A percentile compares a stretch with the other conserved stretches of the same genome.
These are phyloP conservation scores for Bujurquina vittata DNA, from an alignment of 2,113 vertebrate genomes.

Conservation along the genomic window DNA sequence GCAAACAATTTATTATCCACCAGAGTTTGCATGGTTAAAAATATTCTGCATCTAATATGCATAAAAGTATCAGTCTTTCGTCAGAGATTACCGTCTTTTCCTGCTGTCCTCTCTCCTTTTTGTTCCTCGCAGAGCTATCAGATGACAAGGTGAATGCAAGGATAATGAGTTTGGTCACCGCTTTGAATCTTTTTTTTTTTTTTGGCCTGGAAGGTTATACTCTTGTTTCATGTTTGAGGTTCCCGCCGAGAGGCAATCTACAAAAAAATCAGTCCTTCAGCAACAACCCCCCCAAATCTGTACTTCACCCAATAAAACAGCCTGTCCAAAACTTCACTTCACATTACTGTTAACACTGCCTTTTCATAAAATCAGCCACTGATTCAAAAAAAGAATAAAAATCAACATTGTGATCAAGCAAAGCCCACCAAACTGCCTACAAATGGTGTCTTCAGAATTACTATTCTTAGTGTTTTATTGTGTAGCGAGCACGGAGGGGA, in stretches of 20 bases:
- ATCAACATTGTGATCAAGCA: slow-evolving; percentile 34
- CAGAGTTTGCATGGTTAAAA: slow-evolving; percentile 73
- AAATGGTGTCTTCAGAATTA: slow-evolving; percentile 34
- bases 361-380: slow-evolving; percentile 16
- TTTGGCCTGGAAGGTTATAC: slow-evolving; percentile 32
- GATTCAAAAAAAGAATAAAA: slow-evolving; percentile 10
- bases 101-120: not conserved
- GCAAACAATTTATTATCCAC: slow-evolving; percentile 76
- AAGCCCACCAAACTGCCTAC: slow-evolving; percentile 21
- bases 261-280: slow-evolving; percentile 43
- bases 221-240: slow-evolving; percentile 43
- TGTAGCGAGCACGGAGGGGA: slow-evolving; percentile 1
- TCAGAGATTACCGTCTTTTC: slow-evolving; percentile 30
- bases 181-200: slow-evolving; percentile 51
- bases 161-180: slow-evolving; percentile 65
- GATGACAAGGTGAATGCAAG: slow-evolving; percentile 75
- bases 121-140: slow-evolving; percentile 47
- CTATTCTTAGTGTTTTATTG: slow-evolving; percentile 26
- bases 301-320: slow-evolving; percentile 36
- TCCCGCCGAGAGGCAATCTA: slow-evolving; percentile 36
- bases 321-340: slow-evolving; percentile 47
- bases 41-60: slow-evolving; percentile 70
- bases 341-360: slow-evolving; percentile 24
- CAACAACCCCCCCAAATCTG: not conserved
- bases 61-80: slow-evolving; percentile 60